Evolutionary conservation across 2,113 vertebrate species (phyloP).

Genomic region (Acinonyx jubatus): DNA sequence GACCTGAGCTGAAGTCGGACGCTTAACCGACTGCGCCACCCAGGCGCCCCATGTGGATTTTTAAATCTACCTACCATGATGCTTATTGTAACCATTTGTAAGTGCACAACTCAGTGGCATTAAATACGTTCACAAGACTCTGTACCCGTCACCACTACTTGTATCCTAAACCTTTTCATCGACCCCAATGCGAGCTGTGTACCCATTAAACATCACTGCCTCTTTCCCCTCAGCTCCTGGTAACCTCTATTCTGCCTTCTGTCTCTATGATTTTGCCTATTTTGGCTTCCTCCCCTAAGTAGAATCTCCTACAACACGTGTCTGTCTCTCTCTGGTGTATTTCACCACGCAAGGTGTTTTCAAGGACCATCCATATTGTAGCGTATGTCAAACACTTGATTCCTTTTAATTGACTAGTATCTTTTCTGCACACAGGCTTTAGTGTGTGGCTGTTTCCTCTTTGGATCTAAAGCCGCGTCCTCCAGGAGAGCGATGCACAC

Average conservation of each 20-base stretch:
- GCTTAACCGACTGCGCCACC: too few species aligned
- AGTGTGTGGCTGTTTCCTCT: not conserved
- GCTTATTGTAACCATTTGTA: not conserved
- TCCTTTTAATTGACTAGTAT: not conserved
- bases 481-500: too few species aligned
- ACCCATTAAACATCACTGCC: not conserved
- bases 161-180: not conserved
- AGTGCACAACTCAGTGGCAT: not conserved
- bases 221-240: not conserved
- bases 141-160: not conserved
- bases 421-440: not conserved
- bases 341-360: not conserved
- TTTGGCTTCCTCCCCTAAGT: not conserved
- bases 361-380: not conserved
- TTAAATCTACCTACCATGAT: too few species aligned
- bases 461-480: not conserved
- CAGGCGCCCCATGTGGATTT: not conserved
- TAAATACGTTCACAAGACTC: not conserved
- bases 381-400: not conserved
- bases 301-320: not conserved
- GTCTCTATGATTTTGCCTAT: not conserved
- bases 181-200: not conserved
- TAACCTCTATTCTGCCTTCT: not conserved
- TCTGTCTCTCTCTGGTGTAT: not conserved
- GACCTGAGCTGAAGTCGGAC: too few species aligned